Evolutionary conservation across 2,113 vertebrate genomes (phyloP).

Genomic region (Callipepla squamata): DNA sequence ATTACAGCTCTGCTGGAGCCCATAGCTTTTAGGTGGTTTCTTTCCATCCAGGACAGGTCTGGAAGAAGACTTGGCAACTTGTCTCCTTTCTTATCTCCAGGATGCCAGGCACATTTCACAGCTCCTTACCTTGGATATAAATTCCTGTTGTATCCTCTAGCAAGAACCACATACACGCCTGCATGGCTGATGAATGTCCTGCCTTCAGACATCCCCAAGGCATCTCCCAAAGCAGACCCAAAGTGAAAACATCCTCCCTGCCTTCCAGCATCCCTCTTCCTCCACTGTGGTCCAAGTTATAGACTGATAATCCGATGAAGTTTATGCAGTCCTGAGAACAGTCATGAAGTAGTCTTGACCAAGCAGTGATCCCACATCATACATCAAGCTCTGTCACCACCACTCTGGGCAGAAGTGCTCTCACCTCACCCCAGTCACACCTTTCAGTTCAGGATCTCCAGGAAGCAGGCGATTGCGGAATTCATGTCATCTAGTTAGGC

Average conservation of each 20-base stretch:
- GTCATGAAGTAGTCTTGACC: background rate
- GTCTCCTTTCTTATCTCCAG: background rate
- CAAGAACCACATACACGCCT: background rate
- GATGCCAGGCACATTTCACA: background rate
- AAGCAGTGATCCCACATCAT: background rate
- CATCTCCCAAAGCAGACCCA: background rate
- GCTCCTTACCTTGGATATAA: background rate
- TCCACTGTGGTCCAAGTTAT: fast-evolving
- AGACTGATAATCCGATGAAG: background rate
- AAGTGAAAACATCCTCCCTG: background rate
- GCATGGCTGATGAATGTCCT: background rate
- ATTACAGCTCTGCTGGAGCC: background rate
- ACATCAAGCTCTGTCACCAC: background rate
- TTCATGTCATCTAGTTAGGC: background rate
- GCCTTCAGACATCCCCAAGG: background rate
- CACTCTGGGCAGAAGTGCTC: background rate
- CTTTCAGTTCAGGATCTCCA: background rate
- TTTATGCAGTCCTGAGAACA: background rate
- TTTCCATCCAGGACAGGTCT: background rate
- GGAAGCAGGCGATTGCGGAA: background rate
- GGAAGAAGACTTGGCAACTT: background rate
- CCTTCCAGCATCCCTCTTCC: background rate
- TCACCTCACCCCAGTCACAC: background rate
- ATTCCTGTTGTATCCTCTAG: background rate
- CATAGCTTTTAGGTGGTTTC: background rate